A percentile compares a stretch with the other conserved stretches of the same genome.
Evolutionary conservation across 2,797 vertebrate genomes (phyloP).

Genomic region (Rhinella marina): DNA sequence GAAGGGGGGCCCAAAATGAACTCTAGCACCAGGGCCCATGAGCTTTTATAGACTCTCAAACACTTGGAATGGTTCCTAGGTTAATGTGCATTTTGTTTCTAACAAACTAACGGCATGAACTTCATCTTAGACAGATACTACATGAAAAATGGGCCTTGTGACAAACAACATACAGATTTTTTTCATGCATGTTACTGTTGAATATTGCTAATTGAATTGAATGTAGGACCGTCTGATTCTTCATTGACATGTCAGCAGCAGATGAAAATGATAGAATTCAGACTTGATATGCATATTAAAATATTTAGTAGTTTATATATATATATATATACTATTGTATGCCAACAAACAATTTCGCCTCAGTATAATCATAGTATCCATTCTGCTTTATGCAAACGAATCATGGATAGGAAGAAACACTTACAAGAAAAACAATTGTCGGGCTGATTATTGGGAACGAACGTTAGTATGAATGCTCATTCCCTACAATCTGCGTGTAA

Average conservation of each 20-base stretch:
- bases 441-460: too few species aligned
- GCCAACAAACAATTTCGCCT: too few species aligned
- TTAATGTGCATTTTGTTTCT: neutral
- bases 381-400: too few species aligned
- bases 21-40: too few species aligned
- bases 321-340: neutral
- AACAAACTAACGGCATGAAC: neutral
- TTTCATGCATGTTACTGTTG: neutral
- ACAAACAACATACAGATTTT: neutral
- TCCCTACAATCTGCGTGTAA: too few species aligned
- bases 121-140: neutral
- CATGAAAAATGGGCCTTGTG: neutral
- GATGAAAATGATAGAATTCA: neutral
- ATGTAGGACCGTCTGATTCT: neutral
- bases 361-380: too few species aligned
- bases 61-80: neutral
- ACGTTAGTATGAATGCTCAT: too few species aligned
- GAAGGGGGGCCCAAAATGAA: too few species aligned
- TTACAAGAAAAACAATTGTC: too few species aligned
- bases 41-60: neutral
- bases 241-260: neutral
- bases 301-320: neutral
- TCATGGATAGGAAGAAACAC: too few species aligned
- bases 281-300: neutral
- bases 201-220: neutral